These are phyloP conservation scores for Heteractis magnifica DNA, from an alignment of 92 coral and sea anemone species.

Conservation along the genomic window DNA sequence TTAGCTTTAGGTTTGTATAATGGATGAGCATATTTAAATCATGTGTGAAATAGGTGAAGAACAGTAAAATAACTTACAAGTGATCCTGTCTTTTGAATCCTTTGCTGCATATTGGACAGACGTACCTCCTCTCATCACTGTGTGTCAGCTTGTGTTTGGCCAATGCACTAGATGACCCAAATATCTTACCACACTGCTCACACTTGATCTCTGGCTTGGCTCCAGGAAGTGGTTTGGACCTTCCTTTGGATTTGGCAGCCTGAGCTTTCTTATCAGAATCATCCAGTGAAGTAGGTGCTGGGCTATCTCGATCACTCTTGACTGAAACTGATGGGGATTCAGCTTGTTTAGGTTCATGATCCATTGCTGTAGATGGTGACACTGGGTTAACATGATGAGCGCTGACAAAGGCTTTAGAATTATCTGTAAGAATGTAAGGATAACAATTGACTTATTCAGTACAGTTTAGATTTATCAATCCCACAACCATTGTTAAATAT, in stretches of 20 bases:
- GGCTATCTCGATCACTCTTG: constrained; percentile 67
- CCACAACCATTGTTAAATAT: neutral
- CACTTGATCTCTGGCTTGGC: constrained; percentile 81
- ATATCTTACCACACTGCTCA: constrained; percentile 87
- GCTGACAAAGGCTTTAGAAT: constrained; percentile 21
- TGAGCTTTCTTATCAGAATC: constrained; percentile 50
- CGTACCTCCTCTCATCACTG: constrained; percentile 96
- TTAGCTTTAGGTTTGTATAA: too few species aligned
- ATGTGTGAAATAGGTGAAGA: neutral
- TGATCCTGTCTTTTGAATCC: constrained; percentile 99
- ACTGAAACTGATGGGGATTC: constrained; percentile 65
- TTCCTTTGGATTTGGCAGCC: constrained; percentile 53
- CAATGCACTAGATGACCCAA: constrained; percentile 95
- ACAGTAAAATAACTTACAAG: constrained; percentile 68
- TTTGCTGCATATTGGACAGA: constrained; percentile 88
- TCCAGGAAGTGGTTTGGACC: constrained; percentile 62
- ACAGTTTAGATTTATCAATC: constrained; percentile 6
- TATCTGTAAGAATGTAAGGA: constrained; percentile 7
- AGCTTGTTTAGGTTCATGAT: constrained; percentile 46
- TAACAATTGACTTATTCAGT: constrained; percentile 13
- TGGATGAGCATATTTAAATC: neutral
- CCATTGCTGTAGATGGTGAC: constrained; percentile 59
- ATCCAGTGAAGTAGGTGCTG: constrained; percentile 62
- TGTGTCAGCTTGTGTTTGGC: constrained; percentile 98
- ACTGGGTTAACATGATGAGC: constrained; percentile 35